Evolutionary conservation across 2,888 invertebrate species (phyloP).

Genomic region (Apoda limacodes): DNA sequence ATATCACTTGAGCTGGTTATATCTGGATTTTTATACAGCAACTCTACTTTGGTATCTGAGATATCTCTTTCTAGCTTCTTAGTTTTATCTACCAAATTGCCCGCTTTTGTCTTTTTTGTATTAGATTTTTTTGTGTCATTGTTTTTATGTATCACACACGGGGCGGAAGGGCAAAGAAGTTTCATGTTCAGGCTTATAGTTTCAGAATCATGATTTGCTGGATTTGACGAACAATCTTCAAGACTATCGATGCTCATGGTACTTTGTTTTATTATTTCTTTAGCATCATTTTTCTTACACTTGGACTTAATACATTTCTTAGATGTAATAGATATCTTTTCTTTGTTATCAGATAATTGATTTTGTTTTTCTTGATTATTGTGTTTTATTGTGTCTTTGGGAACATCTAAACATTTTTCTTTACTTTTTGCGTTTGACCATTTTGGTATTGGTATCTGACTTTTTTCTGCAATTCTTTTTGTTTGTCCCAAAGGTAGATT

Average conservation of each 20-base stretch:
- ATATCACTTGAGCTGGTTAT: conserved; percentile 36
- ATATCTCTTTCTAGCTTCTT: too few species aligned
- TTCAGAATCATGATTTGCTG: too few species aligned
- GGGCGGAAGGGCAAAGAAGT: conserved; percentile 43
- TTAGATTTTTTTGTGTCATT: conserved; percentile 27
- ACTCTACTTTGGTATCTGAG: conserved; percentile 34
- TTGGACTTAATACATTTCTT: too few species aligned
- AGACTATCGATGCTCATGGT: conserved; percentile 57
- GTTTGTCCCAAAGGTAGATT: conserved; percentile 12
- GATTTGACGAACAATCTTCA: conserved; percentile 44
- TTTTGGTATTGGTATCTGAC: conserved; percentile 42
- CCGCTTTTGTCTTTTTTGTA: conserved; percentile 22
- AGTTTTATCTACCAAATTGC: conserved; percentile 15
- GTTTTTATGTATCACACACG: conserved; percentile 50
- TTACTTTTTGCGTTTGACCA: conserved; percentile 21
- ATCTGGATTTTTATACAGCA: conserved; percentile 49
- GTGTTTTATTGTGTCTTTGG: conserved; percentile 4
- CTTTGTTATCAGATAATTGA: too few species aligned
- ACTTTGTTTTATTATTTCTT: conserved; percentile 36
- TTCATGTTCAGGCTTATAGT: conserved; percentile 53
- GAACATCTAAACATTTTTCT: conserved; percentile 5
- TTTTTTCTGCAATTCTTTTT: conserved; percentile 28
- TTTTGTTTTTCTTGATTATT: conserved; percentile 6
- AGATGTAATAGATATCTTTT: too few species aligned
- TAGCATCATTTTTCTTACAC: too few species aligned